Conservation (phyloP, 1,140 invertebrate genomes). For the Lasioglossum baleicum region DNA sequence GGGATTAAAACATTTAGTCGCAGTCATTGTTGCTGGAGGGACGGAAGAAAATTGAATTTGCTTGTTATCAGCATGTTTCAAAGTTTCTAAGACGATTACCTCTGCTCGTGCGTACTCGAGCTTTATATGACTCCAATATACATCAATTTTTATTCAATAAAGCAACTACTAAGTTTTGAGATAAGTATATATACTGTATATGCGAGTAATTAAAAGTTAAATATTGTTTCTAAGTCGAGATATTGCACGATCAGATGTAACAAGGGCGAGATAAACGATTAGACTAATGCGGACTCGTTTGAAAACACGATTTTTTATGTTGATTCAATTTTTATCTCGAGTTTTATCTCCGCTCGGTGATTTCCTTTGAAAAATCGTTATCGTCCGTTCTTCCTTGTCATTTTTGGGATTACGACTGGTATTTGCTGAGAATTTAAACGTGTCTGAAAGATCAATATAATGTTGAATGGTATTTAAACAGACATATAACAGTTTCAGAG, state of each 20-base stretch:
- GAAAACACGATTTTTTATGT: background rate
- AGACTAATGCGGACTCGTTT: background rate
- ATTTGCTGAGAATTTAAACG: too few species aligned
- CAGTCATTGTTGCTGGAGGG: background rate
- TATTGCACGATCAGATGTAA: background rate
- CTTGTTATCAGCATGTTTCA: background rate
- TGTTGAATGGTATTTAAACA: background rate
- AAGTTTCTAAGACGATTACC: background rate
- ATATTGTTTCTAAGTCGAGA: background rate
- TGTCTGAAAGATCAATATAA: background rate
- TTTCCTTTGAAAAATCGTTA: constrained; percentile 9
- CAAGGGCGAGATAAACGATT: background rate
- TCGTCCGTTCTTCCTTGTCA: background rate
- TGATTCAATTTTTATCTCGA: constrained; percentile 6
- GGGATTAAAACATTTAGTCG: background rate
- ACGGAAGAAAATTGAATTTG: too few species aligned
- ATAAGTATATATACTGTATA: too few species aligned
- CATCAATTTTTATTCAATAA: too few species aligned
- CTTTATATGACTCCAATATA: too few species aligned
- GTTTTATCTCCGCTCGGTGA: background rate
- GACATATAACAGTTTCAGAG: background rate
- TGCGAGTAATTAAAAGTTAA: too few species aligned
- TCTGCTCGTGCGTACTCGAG: background rate
- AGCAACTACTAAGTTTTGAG: too few species aligned
- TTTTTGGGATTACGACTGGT: background rate